phyloP scores from a whole-genome alignment of 2,797 vertebrate species.

The Coregonus ussuriensis region DNA sequence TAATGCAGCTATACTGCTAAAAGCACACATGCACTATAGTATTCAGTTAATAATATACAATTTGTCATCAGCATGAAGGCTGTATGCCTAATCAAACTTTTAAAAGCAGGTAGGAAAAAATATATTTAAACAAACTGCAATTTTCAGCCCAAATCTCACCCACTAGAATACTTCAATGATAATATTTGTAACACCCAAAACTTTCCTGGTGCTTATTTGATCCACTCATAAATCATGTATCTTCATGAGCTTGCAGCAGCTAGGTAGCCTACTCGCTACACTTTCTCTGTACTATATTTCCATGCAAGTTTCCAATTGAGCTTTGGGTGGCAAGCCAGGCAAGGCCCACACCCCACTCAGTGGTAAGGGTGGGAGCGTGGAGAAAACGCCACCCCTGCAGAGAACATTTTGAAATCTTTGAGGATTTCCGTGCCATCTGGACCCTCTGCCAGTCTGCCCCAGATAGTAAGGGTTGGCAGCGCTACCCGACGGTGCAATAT shows the following conservation, averaged over 20 bases:
- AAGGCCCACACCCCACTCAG: constrained; percentile 70
- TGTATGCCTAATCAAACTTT: too few species aligned
- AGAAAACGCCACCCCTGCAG: constrained; percentile 76
- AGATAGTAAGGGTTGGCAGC: constrained; percentile 81
- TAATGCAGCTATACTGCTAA: too few species aligned
- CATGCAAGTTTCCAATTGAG: constrained; percentile 74
- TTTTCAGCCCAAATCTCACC: too few species aligned
- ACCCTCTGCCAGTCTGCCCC: constrained; percentile 80
- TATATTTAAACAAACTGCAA: too few species aligned
- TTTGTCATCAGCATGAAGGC: too few species aligned
- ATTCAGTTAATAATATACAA: too few species aligned
- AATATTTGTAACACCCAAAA: too few species aligned
- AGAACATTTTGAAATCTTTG: constrained; percentile 81
- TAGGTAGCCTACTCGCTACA: constrained; percentile 29
- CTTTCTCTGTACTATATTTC: constrained; percentile 62
- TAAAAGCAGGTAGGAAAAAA: too few species aligned
- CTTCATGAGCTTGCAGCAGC: constrained; percentile 39
- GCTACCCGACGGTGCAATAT: constrained; percentile 81
- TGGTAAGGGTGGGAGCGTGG: constrained; percentile 72
- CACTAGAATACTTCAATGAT: too few species aligned
- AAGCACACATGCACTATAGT: too few species aligned
- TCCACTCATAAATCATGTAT: constrained; percentile 35
- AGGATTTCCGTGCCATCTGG: constrained; percentile 82
- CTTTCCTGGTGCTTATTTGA: too few species aligned
- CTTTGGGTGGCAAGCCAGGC: constrained; percentile 40